These are phyloP conservation scores for Anagyrus pseudococci DNA, from an alignment of 2,888 invertebrate species.

Conservation along the genomic window DNA sequence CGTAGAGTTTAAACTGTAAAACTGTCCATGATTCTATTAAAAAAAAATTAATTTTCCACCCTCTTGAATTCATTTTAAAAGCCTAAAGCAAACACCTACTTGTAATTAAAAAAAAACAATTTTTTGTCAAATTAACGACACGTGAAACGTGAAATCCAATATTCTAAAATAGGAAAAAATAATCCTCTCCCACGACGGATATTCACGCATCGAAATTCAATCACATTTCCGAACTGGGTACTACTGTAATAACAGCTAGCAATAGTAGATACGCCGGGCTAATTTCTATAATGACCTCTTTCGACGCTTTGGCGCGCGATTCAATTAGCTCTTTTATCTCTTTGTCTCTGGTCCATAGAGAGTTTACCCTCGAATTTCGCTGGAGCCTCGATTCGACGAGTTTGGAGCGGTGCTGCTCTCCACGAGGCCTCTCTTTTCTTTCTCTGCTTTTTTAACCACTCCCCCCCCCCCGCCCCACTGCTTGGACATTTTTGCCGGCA, in stretches of 20 bases:
- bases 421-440: slow-evolving; percentile 10
- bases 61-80: too few species aligned
- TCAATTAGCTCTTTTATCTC: slow-evolving; percentile 37
- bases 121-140: not conserved
- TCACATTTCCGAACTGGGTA: slow-evolving; percentile 19
- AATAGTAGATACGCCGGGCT: too few species aligned
- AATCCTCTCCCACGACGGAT: not conserved
- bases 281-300: slow-evolving; percentile 33
- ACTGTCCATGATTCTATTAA: too few species aligned
- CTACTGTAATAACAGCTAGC: too few species aligned
- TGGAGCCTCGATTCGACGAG: not conserved
- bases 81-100: too few species aligned
- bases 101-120: not conserved
- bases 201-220: slow-evolving; percentile 12
- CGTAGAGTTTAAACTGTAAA: too few species aligned
- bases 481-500: slow-evolving; percentile 55
- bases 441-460: slow-evolving; percentile 4
- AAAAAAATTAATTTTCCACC: too few species aligned
- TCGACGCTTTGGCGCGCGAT: slow-evolving; percentile 20
- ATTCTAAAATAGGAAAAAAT: slow-evolving; percentile 3
- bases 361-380: too few species aligned
- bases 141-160: too few species aligned
- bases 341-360: slow-evolving; percentile 18
- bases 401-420: too few species aligned
- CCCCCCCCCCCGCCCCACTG: slow-evolving; percentile 18